Evolutionary conservation across 1,140 invertebrate species (phyloP), one percentile per base, ranked within the genome.

Genomic region (Papilio machaon): DNA sequence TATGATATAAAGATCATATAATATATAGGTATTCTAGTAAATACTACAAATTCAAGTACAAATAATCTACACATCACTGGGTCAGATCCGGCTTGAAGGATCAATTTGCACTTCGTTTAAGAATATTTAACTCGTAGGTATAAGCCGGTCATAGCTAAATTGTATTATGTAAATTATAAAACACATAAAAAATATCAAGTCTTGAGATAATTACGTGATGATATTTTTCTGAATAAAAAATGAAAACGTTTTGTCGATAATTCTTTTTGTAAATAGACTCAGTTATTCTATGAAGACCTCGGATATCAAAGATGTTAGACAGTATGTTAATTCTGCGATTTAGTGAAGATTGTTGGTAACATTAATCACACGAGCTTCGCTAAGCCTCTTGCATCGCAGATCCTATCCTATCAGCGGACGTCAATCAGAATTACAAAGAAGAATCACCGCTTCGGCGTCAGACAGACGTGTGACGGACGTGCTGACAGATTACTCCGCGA

Each of bases 361-460:
- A 87, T 88, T 83, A 84, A 87, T 87, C 86, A 89, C 76, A 58
- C 83, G 54, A 83, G 73, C 83, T 46, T 78, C 81, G 80, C 43
- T 83, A 87, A 86, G 81, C 83, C 83, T 58, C 58, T 77, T 47
- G 81, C 78, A 84, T 83, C 80, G 86, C 83, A 80, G 80, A 84
- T 82, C 83, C 86, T 84, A 78, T 84, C 82, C 87, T 88, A 87
- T 89, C 86, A 84, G 81, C 73, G 60, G 77, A 47, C 76, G 86
- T 87, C 87, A 87, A 87, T 89, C 86, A 86, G 84, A 80, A 87
- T 85, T 80, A 86, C 82, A 84, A 85, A 87, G 85, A 87, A 83
- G 84, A 86, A 88, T 88, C 85, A 82, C 82, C 83, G 83, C 85
- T 80, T 84, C 82, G 82, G 80, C 85, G 82, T 81, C 84, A 81